phyloP scores from a whole-genome alignment of 2,113 vertebrate species.

The Alligator sinensis region DNA sequence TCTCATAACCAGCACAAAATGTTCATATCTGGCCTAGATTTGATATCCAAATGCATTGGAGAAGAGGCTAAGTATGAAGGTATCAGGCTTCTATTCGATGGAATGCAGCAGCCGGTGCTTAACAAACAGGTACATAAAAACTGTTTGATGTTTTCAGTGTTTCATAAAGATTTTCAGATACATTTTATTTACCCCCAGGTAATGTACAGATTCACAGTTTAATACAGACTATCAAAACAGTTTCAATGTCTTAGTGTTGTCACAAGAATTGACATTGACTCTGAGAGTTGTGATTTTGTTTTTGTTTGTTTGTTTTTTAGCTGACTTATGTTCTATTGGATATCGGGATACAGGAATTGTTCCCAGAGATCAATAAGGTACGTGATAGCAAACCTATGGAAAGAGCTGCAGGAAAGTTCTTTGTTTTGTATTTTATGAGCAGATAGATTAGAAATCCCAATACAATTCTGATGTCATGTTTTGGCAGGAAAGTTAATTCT shows the following conservation, averaged over 20 bases:
- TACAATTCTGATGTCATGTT: not conserved
- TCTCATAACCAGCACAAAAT: not conserved
- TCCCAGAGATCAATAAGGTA: slow-evolving; percentile 93
- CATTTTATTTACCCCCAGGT: not conserved
- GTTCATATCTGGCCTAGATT: slow-evolving; percentile 80
- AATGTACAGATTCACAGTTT: not conserved
- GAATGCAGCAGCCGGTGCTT: slow-evolving; percentile 94
- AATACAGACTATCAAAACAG: not conserved
- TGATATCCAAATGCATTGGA: slow-evolving; percentile 88
- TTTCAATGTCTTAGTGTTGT: not conserved
- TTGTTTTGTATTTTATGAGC: not conserved
- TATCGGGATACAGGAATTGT: slow-evolving; percentile 92
- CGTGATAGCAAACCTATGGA: not conserved
- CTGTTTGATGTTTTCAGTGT: not conserved
- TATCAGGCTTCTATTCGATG: slow-evolving; percentile 89
- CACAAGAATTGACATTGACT: not conserved
- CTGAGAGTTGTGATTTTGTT: not conserved
- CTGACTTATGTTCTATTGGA: slow-evolving; percentile 94
- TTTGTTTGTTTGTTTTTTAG: slow-evolving; percentile 83
- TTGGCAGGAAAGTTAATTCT: not conserved
- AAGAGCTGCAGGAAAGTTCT: not conserved
- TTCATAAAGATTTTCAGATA: not conserved
- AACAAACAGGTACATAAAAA: slow-evolving; percentile 91
- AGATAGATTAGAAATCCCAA: not conserved
- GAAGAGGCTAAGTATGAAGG: slow-evolving; percentile 92